Conservation (phyloP, 2,888 invertebrate species). For the Nebria brevicollis region DNA sequence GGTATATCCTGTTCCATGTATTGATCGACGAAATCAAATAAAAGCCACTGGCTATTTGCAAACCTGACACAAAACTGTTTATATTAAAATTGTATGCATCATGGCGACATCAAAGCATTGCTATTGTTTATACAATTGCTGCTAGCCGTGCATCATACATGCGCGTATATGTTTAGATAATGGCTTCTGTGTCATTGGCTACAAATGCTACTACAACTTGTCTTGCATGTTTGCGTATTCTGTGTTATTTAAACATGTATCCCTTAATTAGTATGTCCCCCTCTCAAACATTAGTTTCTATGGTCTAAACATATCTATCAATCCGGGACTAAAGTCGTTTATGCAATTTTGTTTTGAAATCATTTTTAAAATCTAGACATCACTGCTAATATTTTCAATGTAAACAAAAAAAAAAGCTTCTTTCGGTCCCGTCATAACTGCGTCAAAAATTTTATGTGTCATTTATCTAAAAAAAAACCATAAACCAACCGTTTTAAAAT, state of each 20-base stretch:
- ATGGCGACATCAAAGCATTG: not conserved
- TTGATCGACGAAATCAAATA: slow-evolving; percentile 36
- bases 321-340: too few species aligned
- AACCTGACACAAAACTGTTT: slow-evolving; percentile 15
- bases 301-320: too few species aligned
- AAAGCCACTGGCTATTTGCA: slow-evolving; percentile 39
- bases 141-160: too few species aligned
- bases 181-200: not conserved
- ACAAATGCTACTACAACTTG: not conserved
- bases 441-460: not conserved
- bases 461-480: not conserved
- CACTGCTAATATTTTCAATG: not conserved
- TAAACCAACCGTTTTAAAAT: not conserved
- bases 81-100: not conserved
- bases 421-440: not conserved
- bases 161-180: not conserved
- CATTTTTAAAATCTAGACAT: too few species aligned
- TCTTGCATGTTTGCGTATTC: not conserved
- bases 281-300: too few species aligned
- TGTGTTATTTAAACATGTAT: too few species aligned
- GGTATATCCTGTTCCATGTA: slow-evolving; percentile 17
- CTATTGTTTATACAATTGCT: not conserved
- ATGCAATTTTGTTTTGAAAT: too few species aligned
- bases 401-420: not conserved
- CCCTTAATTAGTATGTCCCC: not conserved